Percentiles rank a stretch among this genome's conserved stretches.
These are phyloP conservation scores for Dermochelys coriacea DNA, from an alignment of 2,797 vertebrate species.

Conservation along the genomic window DNA sequence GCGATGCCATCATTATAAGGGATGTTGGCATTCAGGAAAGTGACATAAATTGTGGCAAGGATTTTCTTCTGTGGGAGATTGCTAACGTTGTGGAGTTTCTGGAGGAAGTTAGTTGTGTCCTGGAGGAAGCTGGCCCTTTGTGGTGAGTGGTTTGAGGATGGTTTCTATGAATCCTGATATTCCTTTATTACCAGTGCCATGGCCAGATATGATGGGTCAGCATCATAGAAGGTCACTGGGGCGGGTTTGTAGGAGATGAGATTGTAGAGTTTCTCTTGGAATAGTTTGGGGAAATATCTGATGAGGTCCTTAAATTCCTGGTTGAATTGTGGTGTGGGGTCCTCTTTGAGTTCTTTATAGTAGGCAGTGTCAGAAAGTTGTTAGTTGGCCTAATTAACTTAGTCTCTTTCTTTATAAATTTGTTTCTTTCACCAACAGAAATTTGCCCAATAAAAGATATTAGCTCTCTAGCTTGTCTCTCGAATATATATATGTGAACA, in stretches of 20 bases:
- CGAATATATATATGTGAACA: background rate
- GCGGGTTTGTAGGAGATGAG: background rate
- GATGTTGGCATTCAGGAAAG: too few species aligned
- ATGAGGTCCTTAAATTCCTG: background rate
- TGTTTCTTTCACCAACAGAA: too few species aligned
- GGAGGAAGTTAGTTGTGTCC: background rate
- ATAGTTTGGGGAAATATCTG: background rate
- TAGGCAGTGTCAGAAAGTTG: background rate
- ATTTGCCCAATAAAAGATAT: too few species aligned
- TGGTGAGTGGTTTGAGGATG: background rate
- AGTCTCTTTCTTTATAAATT: background rate
- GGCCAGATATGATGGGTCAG: too few species aligned
- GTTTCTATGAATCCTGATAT: background rate
- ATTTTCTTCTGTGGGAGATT: background rate
- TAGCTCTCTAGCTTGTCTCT: too few species aligned
- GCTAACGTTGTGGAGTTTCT: background rate
- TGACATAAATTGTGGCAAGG: background rate
- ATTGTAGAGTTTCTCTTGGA: background rate
- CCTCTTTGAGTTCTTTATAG: background rate
- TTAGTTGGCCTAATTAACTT: background rate
- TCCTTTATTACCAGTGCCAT: background rate
- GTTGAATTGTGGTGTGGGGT: background rate
- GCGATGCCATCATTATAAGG: too few species aligned
- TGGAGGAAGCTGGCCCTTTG: background rate
- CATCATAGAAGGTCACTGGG: too few species aligned